Conservation (phyloP, 2,888 invertebrate genomes). For the Cryptops parisi region DNA sequence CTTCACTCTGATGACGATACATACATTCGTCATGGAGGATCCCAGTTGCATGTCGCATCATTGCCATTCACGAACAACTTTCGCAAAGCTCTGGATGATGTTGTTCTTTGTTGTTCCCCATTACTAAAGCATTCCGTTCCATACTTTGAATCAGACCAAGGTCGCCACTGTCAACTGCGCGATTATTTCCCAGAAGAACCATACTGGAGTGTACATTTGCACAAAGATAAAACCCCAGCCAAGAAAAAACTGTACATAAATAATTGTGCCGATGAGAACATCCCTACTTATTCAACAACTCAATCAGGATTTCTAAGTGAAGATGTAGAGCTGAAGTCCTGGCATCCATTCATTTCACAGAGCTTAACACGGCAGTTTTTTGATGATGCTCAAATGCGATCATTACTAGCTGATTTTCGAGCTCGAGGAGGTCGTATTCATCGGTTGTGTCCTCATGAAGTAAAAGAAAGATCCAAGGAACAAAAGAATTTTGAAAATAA, state of each 20-base stretch:
- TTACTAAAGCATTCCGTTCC: conserved; percentile 71
- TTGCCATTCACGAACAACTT: conserved; percentile 45
- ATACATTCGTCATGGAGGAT: conserved; percentile 11
- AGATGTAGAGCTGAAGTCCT: conserved; percentile 21
- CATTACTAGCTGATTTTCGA: conserved; percentile 66
- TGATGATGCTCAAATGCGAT: conserved; percentile 50
- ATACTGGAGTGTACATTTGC: conserved; percentile 44
- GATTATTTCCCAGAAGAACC: conserved; percentile 56
- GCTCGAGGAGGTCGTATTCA: conserved; percentile 57
- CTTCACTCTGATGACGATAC: conserved; percentile 34
- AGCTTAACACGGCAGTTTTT: conserved; percentile 48
- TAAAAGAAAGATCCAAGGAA: conserved; percentile 12
- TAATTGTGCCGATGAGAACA: neutral
- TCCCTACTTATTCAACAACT: neutral
- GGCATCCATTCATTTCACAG: conserved; percentile 57
- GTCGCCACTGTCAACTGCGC: conserved; percentile 56
- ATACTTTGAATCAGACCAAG: conserved; percentile 70
- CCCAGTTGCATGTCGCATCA: conserved; percentile 19
- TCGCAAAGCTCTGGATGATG: conserved; percentile 56
- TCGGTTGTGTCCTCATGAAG: conserved; percentile 16
- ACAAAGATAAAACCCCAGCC: conserved; percentile 16
- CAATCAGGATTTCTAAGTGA: conserved; percentile 7
- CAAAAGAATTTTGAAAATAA: conserved; percentile 9
- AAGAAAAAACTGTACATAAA: neutral
- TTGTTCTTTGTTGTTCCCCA: conserved; percentile 69